Percentiles rank a stretch among this genome's conserved stretches.
phyloP scores from a whole-genome alignment of 2,888 invertebrate genomes.

The Heliconius erato region DNA sequence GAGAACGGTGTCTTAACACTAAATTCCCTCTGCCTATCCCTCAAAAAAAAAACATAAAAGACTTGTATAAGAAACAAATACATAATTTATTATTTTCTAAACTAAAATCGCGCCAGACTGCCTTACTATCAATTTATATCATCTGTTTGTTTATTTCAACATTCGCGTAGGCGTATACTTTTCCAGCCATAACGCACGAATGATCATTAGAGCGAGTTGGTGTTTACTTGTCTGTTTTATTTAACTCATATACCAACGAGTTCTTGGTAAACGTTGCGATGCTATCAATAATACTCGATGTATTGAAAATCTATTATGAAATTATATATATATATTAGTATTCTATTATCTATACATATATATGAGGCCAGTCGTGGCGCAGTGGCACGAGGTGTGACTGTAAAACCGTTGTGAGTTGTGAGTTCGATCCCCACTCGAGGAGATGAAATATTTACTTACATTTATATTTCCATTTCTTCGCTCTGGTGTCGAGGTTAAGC shows the following conservation, averaged over 20 bases:
- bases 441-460: no score
- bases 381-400: no score
- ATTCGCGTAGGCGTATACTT: conserved; percentile 19
- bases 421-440: no score
- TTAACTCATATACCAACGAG: conserved; percentile 11
- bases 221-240: conserved; percentile 34
- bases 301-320: neutral
- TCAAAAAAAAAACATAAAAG: neutral
- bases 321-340: neutral
- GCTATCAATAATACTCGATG: neutral
- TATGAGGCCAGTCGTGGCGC: no score
- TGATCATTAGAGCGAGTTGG: conserved; percentile 25
- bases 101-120: conserved; percentile 9
- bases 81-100: neutral
- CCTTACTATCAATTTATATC: conserved; percentile 1
- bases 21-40: no score
- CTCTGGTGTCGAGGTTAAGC: no score
- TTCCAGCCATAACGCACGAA: conserved; percentile 32
- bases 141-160: conserved; percentile 20
- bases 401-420: no score
- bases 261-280: conserved; percentile 7
- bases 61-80: neutral
- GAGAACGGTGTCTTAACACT: no score
- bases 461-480: no score
- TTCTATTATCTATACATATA: no score